A percentile compares a stretch with the other conserved stretches of the same genome.
These are phyloP conservation scores for Meloidogyne chitwoodi DNA, from an alignment of 1,140 invertebrate genomes.

Conservation along the genomic window DNA sequence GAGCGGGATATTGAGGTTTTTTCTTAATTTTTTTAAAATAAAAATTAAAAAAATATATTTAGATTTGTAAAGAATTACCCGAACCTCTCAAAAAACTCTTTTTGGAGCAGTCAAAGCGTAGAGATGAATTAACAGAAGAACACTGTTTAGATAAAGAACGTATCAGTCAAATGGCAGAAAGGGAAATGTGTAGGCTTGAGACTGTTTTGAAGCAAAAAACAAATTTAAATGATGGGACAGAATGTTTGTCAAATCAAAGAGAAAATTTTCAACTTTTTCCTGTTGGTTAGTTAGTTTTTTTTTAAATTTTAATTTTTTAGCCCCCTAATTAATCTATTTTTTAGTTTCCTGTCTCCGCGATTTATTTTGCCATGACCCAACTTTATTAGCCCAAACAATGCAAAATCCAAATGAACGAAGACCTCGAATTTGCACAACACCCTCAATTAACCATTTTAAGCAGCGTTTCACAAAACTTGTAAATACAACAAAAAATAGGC, in stretches of 20 bases:
- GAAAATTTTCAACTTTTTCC: not conserved
- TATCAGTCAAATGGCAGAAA: slow-evolving; percentile 7
- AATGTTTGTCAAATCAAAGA: not conserved
- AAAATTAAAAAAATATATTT: not conserved
- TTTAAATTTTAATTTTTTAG: not conserved
- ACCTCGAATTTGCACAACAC: not conserved
- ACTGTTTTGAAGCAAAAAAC: too few relatives aligned
- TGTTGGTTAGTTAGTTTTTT: not conserved
- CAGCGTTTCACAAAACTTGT: slow-evolving; percentile 12
- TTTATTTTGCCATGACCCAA: slow-evolving; percentile 16
- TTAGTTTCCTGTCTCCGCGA: slow-evolving; percentile 19
- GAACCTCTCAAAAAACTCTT: slow-evolving; percentile 18
- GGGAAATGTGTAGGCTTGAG: slow-evolving; percentile 12
- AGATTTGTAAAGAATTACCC: slow-evolving; percentile 8
- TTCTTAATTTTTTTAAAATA: not conserved
- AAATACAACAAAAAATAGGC: slow-evolving; percentile 24
- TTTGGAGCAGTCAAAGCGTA: slow-evolving; percentile 10
- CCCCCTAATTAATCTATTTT: not conserved
- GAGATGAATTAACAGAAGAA: slow-evolving; percentile 9
- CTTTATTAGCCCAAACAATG: not conserved
- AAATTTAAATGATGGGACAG: too few relatives aligned
- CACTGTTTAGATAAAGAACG: slow-evolving; percentile 17
- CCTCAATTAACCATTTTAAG: not conserved
- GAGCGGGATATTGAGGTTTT: not conserved
- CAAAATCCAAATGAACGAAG: not conserved